phyloP scores from a whole-genome alignment of 2,888 invertebrate species.

The Zootermopsis nevadensis region DNA sequence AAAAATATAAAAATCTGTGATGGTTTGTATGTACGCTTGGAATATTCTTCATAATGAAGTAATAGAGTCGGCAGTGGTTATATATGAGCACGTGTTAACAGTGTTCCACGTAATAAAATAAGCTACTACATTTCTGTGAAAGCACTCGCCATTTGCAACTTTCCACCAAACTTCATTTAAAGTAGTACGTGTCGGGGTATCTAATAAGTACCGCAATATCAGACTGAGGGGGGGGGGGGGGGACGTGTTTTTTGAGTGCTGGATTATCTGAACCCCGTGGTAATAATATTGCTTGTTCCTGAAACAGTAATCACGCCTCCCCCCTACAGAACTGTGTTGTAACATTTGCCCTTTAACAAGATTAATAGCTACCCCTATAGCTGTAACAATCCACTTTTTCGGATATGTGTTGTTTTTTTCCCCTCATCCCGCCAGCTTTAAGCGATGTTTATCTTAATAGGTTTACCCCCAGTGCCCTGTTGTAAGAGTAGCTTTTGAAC shows the following conservation, averaged over 20 bases:
- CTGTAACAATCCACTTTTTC: constrained; percentile 11
- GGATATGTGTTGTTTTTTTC: not conserved
- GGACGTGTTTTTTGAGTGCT: not conserved
- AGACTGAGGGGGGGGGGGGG: not conserved
- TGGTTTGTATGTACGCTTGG: too few relatives aligned
- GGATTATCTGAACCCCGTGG: not conserved
- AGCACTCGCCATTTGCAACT: too few relatives aligned
- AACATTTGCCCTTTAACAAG: constrained; percentile 21
- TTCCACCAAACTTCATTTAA: not conserved
- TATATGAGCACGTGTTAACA: too few relatives aligned
- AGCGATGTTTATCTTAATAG: constrained; percentile 26
- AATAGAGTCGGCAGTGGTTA: too few relatives aligned
- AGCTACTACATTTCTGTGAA: not conserved
- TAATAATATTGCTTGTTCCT: not conserved
- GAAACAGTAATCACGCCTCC: not conserved
- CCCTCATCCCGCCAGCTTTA: not conserved
- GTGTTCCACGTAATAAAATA: not conserved
- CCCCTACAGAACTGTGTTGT: not conserved
- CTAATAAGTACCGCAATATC: not conserved
- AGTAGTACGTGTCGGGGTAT: not conserved
- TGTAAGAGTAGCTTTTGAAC: not conserved
- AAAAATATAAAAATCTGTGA: too few relatives aligned
- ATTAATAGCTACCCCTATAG: constrained; percentile 21
- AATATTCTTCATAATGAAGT: too few relatives aligned
- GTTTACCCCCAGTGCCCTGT: not conserved